Percentiles rank a stretch among this genome's conserved stretches.
These are phyloP conservation scores for Colletes latitarsis DNA, from an alignment of 1,140 invertebrate species.

Conservation along the genomic window DNA sequence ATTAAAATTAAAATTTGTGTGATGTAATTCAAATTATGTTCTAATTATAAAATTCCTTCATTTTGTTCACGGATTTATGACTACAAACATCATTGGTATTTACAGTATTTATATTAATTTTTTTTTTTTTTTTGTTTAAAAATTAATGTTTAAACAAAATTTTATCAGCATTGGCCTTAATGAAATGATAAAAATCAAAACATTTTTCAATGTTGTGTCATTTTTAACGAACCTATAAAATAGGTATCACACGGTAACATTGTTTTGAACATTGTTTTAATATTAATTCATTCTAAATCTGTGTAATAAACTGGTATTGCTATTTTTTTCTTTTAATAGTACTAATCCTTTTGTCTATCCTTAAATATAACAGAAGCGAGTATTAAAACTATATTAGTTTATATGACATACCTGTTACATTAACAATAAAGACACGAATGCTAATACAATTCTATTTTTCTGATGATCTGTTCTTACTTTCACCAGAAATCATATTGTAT, in stretches of 20 bases:
- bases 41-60: conserved; percentile 30
- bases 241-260: conserved; percentile 33
- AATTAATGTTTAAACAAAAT: neutral
- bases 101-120: conserved; percentile 46
- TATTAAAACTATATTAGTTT: conserved; percentile 40
- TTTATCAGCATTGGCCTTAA: conserved; percentile 7
- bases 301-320: conserved; percentile 31
- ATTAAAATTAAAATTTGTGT: conserved; percentile 84
- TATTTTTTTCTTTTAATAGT: conserved; percentile 1
- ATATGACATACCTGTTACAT: conserved; percentile 40
- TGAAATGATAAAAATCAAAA: conserved; percentile 30
- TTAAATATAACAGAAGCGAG: conserved; percentile 30
- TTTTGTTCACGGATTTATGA: conserved; percentile 37
- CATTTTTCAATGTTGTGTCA: conserved; percentile 5
- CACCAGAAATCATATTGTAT: conserved; percentile 49
- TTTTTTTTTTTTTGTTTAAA: conserved; percentile 11
- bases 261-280: conserved; percentile 36
- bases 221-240: conserved; percentile 11
- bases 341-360: conserved; percentile 12
- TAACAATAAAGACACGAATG: conserved; percentile 57
- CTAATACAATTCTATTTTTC: conserved; percentile 61
- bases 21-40: conserved; percentile 12
- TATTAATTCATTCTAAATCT: conserved; percentile 25
- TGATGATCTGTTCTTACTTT: conserved; percentile 57
- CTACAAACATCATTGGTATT: conserved; percentile 38